A percentile compares a stretch with the other conserved stretches of the same genome.
Evolutionary conservation across 2,888 invertebrate genomes (phyloP).

Genomic region (Reticulitermes lucifugus): DNA sequence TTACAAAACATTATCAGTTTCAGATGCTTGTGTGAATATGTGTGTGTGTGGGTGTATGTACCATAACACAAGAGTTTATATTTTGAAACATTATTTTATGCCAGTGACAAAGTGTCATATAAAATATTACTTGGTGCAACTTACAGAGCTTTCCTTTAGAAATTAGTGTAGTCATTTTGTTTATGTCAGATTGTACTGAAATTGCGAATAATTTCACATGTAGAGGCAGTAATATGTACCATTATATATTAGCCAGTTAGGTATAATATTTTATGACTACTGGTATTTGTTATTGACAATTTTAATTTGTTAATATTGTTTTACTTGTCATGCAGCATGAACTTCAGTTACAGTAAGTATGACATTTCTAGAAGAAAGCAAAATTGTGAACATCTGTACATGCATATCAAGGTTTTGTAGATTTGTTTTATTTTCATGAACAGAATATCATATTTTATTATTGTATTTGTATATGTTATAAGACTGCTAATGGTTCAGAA

Average conservation of each 20-base stretch:
- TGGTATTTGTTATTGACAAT: not conserved
- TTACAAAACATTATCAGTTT: not conserved
- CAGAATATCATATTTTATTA: not conserved
- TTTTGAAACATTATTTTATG: not conserved
- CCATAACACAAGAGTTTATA: slow-evolving; percentile 3
- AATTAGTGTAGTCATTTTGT: not conserved
- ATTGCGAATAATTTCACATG: too few species aligned
- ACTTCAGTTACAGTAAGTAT: not conserved
- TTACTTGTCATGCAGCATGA: not conserved
- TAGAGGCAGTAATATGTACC: too few species aligned
- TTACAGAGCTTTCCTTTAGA: not conserved
- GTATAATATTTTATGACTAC: too few species aligned
- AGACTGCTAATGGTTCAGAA: slow-evolving; percentile 21
- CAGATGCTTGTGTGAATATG: slow-evolving; percentile 1
- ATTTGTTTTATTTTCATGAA: not conserved
- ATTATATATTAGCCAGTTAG: too few species aligned
- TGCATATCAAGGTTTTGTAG: slow-evolving; percentile 23
- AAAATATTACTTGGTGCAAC: slow-evolving; percentile 18
- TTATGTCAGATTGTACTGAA: not conserved
- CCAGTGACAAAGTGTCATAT: not conserved
- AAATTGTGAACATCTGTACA: not conserved
- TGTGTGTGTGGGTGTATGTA: not conserved
- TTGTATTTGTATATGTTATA: slow-evolving; percentile 29
- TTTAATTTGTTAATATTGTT: not conserved
- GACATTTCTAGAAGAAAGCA: not conserved